Evolutionary conservation across 2,113 vertebrate species (phyloP).

Genomic region (Coptodon bakossiorum): DNA sequence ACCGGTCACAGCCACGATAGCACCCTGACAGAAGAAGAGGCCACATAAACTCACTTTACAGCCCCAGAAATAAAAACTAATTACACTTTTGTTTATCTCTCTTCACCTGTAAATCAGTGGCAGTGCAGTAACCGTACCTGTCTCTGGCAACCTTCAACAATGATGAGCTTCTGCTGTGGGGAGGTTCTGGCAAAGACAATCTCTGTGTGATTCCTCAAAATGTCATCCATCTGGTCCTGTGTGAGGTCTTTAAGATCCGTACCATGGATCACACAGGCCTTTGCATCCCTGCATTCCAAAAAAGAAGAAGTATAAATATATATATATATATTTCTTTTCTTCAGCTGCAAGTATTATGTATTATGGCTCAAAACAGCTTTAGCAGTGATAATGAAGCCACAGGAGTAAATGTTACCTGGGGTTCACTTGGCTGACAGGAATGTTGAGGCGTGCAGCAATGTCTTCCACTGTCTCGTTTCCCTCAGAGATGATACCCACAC

Average conservation of each 20-base stretch:
- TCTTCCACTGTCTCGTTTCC: slow-evolving; percentile 91
- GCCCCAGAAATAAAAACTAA: neutral
- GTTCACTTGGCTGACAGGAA: slow-evolving; percentile 87
- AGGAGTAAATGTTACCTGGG: slow-evolving; percentile 69
- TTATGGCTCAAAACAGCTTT: neutral
- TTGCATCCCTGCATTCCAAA: slow-evolving; percentile 66
- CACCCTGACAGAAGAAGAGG: slow-evolving; percentile 67
- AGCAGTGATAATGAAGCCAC: neutral
- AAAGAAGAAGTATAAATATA: neutral
- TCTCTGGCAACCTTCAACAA: slow-evolving; percentile 76
- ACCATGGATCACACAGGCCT: slow-evolving; percentile 81
- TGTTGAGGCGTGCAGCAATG: slow-evolving; percentile 87
- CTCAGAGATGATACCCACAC: slow-evolving; percentile 90
- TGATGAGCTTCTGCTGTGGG: slow-evolving; percentile 88
- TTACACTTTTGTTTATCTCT: accelerated
- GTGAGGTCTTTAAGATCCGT: slow-evolving; percentile 82
- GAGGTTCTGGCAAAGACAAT: slow-evolving; percentile 86
- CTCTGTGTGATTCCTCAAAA: slow-evolving; percentile 84
- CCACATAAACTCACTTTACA: neutral
- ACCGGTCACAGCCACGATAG: slow-evolving; percentile 88
- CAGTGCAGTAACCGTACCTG: slow-evolving; percentile 28
- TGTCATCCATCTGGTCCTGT: slow-evolving; percentile 81
- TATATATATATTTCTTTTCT: neutral
- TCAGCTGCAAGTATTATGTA: neutral
- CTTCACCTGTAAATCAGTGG: neutral